phyloP scores from a whole-genome alignment of 2,797 vertebrate genomes.

The Phrynocephalus forsythii region DNA sequence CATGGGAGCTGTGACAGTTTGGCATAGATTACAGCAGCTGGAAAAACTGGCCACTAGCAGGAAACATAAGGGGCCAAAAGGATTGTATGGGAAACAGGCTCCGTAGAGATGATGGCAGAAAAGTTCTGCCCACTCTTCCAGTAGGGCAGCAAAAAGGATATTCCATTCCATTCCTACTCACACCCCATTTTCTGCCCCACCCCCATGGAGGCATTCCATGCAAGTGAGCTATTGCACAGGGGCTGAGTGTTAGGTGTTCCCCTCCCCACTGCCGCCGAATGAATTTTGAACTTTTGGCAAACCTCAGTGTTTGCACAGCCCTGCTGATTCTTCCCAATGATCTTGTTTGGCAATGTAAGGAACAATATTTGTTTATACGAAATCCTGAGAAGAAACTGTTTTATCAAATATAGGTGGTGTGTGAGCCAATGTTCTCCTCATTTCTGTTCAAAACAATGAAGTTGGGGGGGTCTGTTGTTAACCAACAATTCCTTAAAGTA shows the following conservation, averaged over 20 bases:
- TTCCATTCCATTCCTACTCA: neutral
- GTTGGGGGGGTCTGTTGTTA: neutral
- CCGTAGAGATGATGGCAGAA: neutral
- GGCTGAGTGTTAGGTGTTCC: no score
- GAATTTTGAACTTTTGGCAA: no score
- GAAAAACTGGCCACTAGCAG: constrained; percentile 13
- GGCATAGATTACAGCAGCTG: constrained; percentile 14
- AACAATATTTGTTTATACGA: no score
- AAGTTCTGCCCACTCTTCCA: neutral
- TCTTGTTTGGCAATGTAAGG: neutral
- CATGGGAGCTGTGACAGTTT: constrained; percentile 24
- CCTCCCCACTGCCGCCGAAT: no score
- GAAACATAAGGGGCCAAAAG: constrained; percentile 22
- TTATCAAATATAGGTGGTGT: no score
- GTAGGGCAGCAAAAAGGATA: neutral
- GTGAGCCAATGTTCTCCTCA: no score
- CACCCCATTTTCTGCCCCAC: no score
- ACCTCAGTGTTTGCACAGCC: no score
- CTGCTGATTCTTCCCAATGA: no score
- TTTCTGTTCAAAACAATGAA: no score
- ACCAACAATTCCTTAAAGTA: neutral
- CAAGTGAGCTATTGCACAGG: neutral
- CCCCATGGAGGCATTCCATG: neutral
- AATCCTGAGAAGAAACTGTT: no score
- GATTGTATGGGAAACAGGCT: constrained; percentile 20